Evolutionary conservation across 2,113 vertebrate species (phyloP).

Genomic region (Crypturellus undulatus): DNA sequence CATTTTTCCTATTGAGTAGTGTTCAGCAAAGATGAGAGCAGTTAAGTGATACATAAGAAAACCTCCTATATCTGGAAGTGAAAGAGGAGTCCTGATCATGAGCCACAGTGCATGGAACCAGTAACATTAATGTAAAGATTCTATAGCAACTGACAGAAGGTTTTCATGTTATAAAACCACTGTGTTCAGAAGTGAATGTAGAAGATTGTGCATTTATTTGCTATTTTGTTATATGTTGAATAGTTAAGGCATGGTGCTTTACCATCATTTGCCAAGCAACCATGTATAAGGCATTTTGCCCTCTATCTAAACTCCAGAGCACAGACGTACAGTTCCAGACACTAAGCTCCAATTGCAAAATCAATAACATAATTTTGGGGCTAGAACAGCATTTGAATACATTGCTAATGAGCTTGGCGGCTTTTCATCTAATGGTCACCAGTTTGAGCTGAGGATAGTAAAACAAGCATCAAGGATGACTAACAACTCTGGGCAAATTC

Average conservation of each 20-base stretch:
- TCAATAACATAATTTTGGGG: background rate
- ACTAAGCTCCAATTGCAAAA: background rate
- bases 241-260: background rate
- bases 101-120: background rate
- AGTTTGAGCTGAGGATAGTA: background rate
- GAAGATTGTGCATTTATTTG: background rate
- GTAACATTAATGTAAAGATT: background rate
- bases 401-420: background rate
- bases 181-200: background rate
- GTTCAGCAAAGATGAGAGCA: background rate
- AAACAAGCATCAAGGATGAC: background rate
- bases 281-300: rapidly evolving
- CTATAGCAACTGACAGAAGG: background rate
- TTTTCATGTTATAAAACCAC: background rate
- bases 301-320: background rate
- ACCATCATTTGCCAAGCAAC: rapidly evolving
- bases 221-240: background rate
- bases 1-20: background rate
- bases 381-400: background rate
- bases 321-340: background rate
- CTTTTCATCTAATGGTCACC: background rate
- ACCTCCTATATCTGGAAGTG: background rate
- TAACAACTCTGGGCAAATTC: background rate
- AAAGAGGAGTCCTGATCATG: background rate
- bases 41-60: background rate